Evolutionary conservation across 2,888 invertebrate species (phyloP), one percentile per base, ranked within the genome.

Genomic region (Minunthozetes semirufus): DNA sequence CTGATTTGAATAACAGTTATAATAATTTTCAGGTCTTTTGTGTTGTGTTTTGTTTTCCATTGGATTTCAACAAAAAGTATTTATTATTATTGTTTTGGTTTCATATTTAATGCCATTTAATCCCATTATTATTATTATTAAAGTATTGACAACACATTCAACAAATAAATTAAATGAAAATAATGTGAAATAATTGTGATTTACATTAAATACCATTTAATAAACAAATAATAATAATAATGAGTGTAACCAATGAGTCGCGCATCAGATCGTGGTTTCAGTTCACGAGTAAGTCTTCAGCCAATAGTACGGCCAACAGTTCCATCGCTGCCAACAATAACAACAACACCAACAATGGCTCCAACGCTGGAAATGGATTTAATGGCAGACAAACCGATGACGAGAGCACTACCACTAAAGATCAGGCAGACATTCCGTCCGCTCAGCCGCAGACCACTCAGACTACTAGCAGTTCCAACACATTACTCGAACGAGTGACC

Each of bases 401-500:
- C 70, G 70, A 70, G 22, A 70, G 46, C 48, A 70, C 22, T 9
- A 22, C 70, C 19, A 11, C 6, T 70, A 70, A 46, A 17, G 70
- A 70, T 22, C 70, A 70, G 70, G 8, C 22, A 25, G 46, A 73
- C 4, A 25, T 17, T 38, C 6, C 13, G 29, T 15, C 22, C 29
- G 22, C 56, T 72, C 59, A 56, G 17, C 9, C 27, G 1, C 38
- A 56, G 56, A 63, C 74, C 74, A 42, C 19, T n/a, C 50, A 29
- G 11, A 48, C 48, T n/a, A 48, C 72, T 9, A 53, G n/a, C 29
- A 27, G 8, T 27, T 74, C 74, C 68, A 68, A 68, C 8, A 68
- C 70, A 27, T 56, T 75, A 19, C 42, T 75, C 17, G 75, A 75
- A 46, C 15, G 75, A 29, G 75, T 75, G 17, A 63, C 75, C 53